phyloP scores from a whole-genome alignment of 2,113 vertebrate species.

The Bubalus kerabau region DNA sequence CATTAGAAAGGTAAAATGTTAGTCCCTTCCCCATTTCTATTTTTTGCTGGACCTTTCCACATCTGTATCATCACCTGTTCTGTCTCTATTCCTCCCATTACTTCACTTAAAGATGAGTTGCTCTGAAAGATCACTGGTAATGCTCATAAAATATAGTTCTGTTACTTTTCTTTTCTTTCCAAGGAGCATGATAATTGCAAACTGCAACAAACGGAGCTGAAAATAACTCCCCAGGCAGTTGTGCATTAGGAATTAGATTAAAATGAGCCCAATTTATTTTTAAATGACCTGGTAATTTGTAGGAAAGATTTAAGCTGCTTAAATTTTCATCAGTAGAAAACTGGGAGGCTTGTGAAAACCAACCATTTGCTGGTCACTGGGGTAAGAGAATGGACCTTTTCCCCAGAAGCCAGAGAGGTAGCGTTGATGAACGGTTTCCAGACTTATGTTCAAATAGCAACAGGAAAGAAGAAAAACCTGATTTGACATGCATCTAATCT shows the following conservation, averaged over 20 bases:
- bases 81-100: constrained; percentile 43
- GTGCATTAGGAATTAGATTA: constrained; percentile 80
- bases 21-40: neutral
- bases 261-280: constrained; percentile 81
- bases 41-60: constrained; percentile 2
- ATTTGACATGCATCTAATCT: neutral
- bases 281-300: constrained; percentile 80
- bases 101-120: constrained; percentile 69
- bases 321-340: constrained; percentile 74
- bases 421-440: neutral
- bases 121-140: constrained; percentile 67
- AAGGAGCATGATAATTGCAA: constrained; percentile 77
- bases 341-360: constrained; percentile 26
- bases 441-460: neutral
- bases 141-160: constrained; percentile 74
- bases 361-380: neutral
- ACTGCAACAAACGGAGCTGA: constrained; percentile 78
- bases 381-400: neutral
- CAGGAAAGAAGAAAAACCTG: neutral
- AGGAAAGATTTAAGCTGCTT: constrained; percentile 62
- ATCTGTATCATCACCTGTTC: neutral
- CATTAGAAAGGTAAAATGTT: neutral
- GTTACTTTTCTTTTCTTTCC: constrained; percentile 77
- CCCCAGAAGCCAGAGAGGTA: neutral
- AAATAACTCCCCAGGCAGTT: constrained; percentile 81